These are phyloP conservation scores for Pseudomyrmex sp. DNA, from an alignment of 1,140 invertebrate species.

Conservation along the genomic window DNA sequence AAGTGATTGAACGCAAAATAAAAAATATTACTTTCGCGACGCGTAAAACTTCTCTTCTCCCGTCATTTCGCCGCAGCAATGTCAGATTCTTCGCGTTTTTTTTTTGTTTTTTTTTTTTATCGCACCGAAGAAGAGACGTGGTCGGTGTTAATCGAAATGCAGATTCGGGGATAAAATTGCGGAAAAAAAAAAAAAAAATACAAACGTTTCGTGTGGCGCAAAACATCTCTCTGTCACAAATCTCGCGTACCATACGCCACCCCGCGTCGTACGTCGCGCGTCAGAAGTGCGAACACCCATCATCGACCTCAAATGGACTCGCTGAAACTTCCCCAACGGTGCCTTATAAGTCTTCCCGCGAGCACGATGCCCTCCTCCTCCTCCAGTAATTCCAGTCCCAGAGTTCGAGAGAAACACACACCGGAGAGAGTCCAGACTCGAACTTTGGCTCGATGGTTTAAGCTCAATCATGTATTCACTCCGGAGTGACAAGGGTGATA, in stretches of 20 bases:
- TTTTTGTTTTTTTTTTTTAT: too few relatives aligned
- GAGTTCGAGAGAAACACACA: slow-evolving; percentile 16
- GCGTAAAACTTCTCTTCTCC: background rate
- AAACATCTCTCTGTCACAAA: background rate
- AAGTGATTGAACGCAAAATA: too few relatives aligned
- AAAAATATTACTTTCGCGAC: background rate
- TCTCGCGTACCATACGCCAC: background rate
- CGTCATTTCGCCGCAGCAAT: too few relatives aligned
- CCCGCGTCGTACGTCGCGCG: slow-evolving; percentile 3
- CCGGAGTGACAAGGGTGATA: slow-evolving; percentile 1
- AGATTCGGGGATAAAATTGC: background rate
- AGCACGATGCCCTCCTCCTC: slow-evolving; percentile 9
- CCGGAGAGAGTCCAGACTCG: background rate
- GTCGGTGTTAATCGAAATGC: background rate
- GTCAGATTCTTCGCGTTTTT: background rate
- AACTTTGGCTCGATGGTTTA: background rate
- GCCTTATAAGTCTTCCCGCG: slow-evolving; percentile 18
- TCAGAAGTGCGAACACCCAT: slow-evolving; percentile 34
- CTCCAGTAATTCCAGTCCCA: slow-evolving; percentile 15
- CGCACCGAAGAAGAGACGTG: too few relatives aligned
- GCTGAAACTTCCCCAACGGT: slow-evolving; percentile 31
- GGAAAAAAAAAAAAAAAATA: background rate
- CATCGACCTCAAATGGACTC: slow-evolving; percentile 24
- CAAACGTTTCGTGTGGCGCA: background rate
- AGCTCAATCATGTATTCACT: slow-evolving; percentile 24